These are phyloP conservation scores for Dysdera silvatica DNA, from an alignment of 1,140 invertebrate species.

Conservation along the genomic window DNA sequence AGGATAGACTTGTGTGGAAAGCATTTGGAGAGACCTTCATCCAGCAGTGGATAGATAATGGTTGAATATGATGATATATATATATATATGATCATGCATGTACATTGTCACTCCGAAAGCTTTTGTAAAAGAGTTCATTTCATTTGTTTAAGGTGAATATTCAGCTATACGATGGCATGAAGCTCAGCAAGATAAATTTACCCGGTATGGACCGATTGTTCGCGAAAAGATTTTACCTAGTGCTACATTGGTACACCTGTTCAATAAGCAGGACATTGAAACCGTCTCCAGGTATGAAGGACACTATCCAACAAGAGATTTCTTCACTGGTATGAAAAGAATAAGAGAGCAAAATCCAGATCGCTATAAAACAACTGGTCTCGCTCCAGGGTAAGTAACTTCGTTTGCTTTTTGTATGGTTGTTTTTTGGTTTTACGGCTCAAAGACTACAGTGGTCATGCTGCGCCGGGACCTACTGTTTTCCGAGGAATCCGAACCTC, in stretches of 20 bases:
- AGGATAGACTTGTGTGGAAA: too few species aligned
- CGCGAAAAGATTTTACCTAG: constrained; percentile 58
- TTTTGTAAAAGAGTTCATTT: neutral
- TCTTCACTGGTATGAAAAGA: constrained; percentile 17
- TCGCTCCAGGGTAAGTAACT: constrained; percentile 69
- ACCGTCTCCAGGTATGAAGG: constrained; percentile 47
- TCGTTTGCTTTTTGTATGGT: neutral
- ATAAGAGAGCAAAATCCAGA: constrained; percentile 44
- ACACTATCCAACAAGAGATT: constrained; percentile 72
- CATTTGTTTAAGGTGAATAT: constrained; percentile 10
- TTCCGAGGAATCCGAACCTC: too few species aligned
- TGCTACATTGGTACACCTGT: constrained; percentile 38
- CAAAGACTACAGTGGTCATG: too few species aligned
- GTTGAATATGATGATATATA: too few species aligned
- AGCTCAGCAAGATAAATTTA: constrained; percentile 41
- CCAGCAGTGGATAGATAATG: too few species aligned
- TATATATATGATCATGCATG: too few species aligned
- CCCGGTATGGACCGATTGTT: constrained; percentile 63
- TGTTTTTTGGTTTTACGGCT: too few species aligned
- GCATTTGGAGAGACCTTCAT: too few species aligned
- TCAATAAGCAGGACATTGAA: constrained; percentile 40
- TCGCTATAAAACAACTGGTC: constrained; percentile 68
- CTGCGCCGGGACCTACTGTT: too few species aligned
- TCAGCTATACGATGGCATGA: constrained; percentile 15
- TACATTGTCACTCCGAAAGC: neutral